Conservation (phyloP, 2,888 invertebrate genomes). For the Allolobophora icterica region DNA sequence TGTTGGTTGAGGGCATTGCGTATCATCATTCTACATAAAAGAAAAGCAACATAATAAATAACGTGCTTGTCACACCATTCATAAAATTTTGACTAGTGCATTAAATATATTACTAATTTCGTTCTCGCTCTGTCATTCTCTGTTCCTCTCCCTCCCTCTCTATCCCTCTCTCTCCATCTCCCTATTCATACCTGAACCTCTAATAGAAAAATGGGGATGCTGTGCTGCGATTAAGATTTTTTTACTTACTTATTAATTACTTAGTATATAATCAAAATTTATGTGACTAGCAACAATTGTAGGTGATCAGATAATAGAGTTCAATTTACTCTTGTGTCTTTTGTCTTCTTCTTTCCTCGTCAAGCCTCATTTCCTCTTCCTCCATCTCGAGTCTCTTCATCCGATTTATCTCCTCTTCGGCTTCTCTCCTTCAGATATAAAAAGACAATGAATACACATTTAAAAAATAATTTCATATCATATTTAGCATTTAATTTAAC, state of each 20-base stretch:
- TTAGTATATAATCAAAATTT: neutral
- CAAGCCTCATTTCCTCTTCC: neutral
- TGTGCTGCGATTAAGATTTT: no score
- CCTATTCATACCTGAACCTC: no score
- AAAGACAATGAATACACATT: neutral
- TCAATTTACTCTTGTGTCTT: neutral
- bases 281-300: neutral
- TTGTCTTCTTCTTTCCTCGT: constrained; percentile 6
- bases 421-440: neutral
- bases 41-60: neutral
- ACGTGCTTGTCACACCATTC: neutral
- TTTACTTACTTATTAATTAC: neutral
- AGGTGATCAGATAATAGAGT: no score
- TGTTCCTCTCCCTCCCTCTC: neutral
- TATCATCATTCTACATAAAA: constrained; percentile 72
- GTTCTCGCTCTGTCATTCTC: neutral
- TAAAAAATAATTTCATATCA: neutral
- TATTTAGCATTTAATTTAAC: neutral
- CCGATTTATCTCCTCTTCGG: neutral
- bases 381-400: neutral
- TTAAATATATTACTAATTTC: neutral
- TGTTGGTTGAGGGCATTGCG: constrained; percentile 92
- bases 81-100: neutral
- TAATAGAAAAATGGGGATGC: no score
- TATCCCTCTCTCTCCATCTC: no score